phyloP scores from a whole-genome alignment of 2,113 vertebrate species.

The Mandrillus leucophaeus region DNA sequence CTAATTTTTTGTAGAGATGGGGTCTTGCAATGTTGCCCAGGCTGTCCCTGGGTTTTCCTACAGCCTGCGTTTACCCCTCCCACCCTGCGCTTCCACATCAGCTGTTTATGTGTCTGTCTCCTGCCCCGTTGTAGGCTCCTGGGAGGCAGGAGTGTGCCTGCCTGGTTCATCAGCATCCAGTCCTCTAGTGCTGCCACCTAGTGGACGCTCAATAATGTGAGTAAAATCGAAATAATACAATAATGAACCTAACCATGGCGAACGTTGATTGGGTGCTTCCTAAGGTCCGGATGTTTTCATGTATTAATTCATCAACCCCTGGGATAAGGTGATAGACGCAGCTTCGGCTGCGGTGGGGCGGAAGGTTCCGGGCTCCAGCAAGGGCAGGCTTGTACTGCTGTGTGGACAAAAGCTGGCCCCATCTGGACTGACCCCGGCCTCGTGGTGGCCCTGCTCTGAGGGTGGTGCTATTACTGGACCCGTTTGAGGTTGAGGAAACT shows the following conservation, averaged over 20 bases:
- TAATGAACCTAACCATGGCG: not conserved
- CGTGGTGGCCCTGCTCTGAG: not conserved
- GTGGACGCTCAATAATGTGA: not conserved
- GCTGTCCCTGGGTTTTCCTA: too few species aligned
- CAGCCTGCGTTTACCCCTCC: too few species aligned
- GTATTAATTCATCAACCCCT: not conserved
- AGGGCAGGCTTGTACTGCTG: not conserved
- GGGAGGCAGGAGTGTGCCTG: not conserved
- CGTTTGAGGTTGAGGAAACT: not conserved
- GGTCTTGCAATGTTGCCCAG: too few species aligned
- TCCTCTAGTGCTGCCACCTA: not conserved
- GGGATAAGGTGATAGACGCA: not conserved
- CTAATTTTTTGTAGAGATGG: too few species aligned
- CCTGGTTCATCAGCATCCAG: not conserved
- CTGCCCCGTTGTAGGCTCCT: not conserved
- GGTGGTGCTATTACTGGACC: too few species aligned
- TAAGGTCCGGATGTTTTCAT: not conserved
- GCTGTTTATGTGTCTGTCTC: not conserved
- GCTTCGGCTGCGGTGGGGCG: not conserved
- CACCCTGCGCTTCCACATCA: not conserved
- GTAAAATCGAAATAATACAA: not conserved
- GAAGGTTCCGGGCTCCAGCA: not conserved
- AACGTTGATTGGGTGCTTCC: not conserved
- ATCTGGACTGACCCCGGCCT: not conserved
- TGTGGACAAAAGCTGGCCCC: not conserved